A percentile compares a stretch with the other conserved stretches of the same genome.
Conservation (phyloP, 2,888 invertebrate genomes). For the Cosmia trapezina region DNA sequence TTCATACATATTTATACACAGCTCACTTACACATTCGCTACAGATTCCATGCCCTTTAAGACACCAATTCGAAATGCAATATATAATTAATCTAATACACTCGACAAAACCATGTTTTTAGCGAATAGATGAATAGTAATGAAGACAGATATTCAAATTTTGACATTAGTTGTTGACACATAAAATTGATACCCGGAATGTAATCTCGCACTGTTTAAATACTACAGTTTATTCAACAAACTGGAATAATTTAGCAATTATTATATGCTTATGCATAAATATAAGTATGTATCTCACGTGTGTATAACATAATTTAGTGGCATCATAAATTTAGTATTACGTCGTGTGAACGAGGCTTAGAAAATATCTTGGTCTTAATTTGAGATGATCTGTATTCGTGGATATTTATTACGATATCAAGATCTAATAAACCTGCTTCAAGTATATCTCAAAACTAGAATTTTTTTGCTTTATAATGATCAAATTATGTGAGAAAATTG, state of each 20-base stretch:
- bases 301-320: conserved; percentile 47
- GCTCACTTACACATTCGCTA: conserved; percentile 71
- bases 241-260: conserved; percentile 55
- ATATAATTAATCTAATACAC: conserved; percentile 70
- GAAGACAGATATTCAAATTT: conserved; percentile 59
- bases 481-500: conserved; percentile 21
- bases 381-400: conserved; percentile 41
- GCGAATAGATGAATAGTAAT: conserved; percentile 65
- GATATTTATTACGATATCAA: conserved; percentile 35
- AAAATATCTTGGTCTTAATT: conserved; percentile 47
- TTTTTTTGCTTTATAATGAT: not conserved
- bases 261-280: conserved; percentile 44
- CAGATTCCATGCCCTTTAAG: conserved; percentile 61
- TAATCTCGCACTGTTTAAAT: conserved; percentile 37
- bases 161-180: conserved; percentile 64
- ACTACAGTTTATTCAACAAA: conserved; percentile 40
- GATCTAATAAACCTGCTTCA: conserved; percentile 19
- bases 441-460: conserved; percentile 1
- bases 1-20: conserved; percentile 87
- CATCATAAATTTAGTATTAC: conserved; percentile 52
- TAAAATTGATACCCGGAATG: conserved; percentile 52
- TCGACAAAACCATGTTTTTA: conserved; percentile 66
- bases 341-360: conserved; percentile 44
- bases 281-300: conserved; percentile 43
- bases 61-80: conserved; percentile 52